Base-by-base conservation (phyloP, 2,888 invertebrate genomes). In the Sturmia bella region DNA sequence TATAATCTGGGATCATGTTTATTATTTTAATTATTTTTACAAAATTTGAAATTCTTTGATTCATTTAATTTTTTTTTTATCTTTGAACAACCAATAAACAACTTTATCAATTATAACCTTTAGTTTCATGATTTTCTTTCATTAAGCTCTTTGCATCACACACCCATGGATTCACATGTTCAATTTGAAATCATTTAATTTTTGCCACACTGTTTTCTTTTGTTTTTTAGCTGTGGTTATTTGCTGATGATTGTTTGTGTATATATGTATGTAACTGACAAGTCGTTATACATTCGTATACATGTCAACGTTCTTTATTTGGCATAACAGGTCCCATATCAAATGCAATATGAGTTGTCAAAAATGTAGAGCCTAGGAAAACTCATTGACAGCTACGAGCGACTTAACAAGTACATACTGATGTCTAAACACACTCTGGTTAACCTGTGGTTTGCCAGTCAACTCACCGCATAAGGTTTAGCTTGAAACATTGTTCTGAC, bases 321-420 rank as follows among this genome's bases (percentile, higher is more conserved):
- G 6, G 32, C 21, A 17, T 17, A 39, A 24, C 57, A 59, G 63
- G 80, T 83, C 83, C 78, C 84, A 78, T 83, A 72, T 84, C 80
- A 83, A 76, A 75, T 72, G 72, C 80, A 80, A 84, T 76, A 80
- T 69, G 77, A 76, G 69, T 73, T 84, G 84, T 84, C 83, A 78
- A 70, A 76, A 77, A 69, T 72, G 15, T 48, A 69, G 68, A 64
- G 73, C 77, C 81, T 77, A 57, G 76, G 73, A 77, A 77, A 77
- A 76, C 56, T 52, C 81, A 77, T 81, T 81, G 81, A 81, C 77
- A 77, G 73, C 81, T 73, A 69, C 41, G 50, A 72, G 68, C 68
- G 43, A 73, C 43, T 69, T n/a, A 37, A 61, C n/a, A 59, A n/a
- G 17, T 45, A 56, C 17, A 5, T 19, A 66, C 2, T 43, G 17